Evolutionary conservation across 2,888 invertebrate genomes (phyloP), one percentile per base, ranked within the genome.

Genomic region (Mythimna vitellina): DNA sequence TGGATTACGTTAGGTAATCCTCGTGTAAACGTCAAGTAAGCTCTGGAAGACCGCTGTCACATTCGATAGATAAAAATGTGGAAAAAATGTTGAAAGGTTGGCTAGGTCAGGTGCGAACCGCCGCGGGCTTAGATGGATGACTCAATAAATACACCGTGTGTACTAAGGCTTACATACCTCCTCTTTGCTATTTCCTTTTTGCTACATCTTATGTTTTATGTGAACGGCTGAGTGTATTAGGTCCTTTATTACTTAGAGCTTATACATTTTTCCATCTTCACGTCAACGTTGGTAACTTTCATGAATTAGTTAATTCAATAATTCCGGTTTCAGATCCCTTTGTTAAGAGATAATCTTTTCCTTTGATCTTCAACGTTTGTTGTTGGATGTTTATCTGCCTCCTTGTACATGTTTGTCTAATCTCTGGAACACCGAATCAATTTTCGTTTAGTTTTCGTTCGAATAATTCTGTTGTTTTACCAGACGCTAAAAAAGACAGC

Each of bases 1-100:
- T 73, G 76, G 76, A 80, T 86, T 80, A 80, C 80, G 57, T 72
- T 75, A 75, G 76, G 81, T 81, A 77, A 82, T 78, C 75, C 70
- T 66, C 60, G 67, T 61, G 74, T 79, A 78, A 81, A 76, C 65
- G 71, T 62, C 51, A 58, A 57, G 65, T 68, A 70, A 66, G 79
- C 70, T 70, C 65, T 63, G 49, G 67, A 73, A 67, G 69, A 49
- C 74, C 73, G 74, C 80, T 80, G 75, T 85, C 85, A 78, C 71
- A 73, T 63, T 65, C 68, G 51, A 82, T 78, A 66, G 78, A 85
- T 76, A 80, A 78, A 77, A 83, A 79, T 73, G 75, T 68, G 57
- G 68, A 64, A 80, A 78, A 81, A 78, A 65, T 73, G 65, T 79
- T 60, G 57, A 64, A 53, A 60, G 66, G 64, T 67, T 71, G 56